Evolutionary conservation across 2,113 vertebrate genomes (phyloP), one percentile per base, ranked within the genome.

Genomic region (Ochotona princeps): DNA sequence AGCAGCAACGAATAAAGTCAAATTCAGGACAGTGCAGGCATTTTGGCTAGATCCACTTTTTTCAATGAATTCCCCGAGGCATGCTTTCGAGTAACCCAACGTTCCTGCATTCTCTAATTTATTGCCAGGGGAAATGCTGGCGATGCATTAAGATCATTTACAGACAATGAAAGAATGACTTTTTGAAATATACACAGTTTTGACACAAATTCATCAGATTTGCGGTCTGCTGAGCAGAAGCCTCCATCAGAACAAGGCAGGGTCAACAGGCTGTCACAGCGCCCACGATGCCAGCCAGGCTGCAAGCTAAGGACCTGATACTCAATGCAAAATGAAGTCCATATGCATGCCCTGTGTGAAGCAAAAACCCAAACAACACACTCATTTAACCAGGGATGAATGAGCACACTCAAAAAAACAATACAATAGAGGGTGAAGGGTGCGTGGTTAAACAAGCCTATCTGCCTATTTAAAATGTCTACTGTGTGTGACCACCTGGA

Each of bases 101-200:
- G 23, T 87, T 85, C 70, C 79, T 66, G 76, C 18, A 87, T 38
- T 73, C 76, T 75, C 70, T 83, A 76, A 93, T 84, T 88, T 79
- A 80, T 92, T 78, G 67, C 63, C 89, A 94, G 72, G 70, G 92
- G 23, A 49, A 94, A 92, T 35, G 83, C 21, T 92, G 60, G 70
- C 35, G 94, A 83, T 74, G n/a, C 60, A 83, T 44, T 95, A 17
- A 82, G 25, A 94, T 76, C 54, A 92, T 57, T 72, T 93, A 75
- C 49, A 63, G 54, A 74, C 83, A 91, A 96, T 94, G 87, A 83
- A 51, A 92, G 47, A 90, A 85, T 17, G 17, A 60, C 86, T 61
- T 88, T 90, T 73, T 60, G 70, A 38, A 83, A 63, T 21, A 80
- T 28, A 82, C 11, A 72, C 2, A 18, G 86, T 79, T 94, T 82